These are phyloP conservation scores for Limnephilus lunatus DNA, from an alignment of 2,888 invertebrate species.

Conservation along the genomic window DNA sequence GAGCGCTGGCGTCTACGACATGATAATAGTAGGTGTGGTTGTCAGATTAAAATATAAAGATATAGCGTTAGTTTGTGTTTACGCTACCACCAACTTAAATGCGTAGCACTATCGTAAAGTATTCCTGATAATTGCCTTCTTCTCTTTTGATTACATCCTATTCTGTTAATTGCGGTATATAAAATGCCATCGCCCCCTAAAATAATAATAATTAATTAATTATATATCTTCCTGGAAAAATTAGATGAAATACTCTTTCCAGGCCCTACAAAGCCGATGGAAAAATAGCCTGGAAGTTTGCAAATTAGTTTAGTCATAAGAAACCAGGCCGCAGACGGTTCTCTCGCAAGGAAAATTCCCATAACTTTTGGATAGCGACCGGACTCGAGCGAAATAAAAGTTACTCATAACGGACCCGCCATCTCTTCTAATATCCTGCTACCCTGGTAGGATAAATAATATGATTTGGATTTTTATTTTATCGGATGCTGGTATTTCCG, in stretches of 20 bases:
- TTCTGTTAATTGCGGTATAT: background rate
- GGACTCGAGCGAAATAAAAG: background rate
- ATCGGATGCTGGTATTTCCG: background rate
- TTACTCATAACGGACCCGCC: background rate
- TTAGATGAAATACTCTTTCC: slow-evolving; percentile 1
- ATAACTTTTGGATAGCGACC: background rate
- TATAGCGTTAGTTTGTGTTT: no score
- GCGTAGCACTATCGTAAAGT: no score
- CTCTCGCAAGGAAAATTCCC: background rate
- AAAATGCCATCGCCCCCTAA: background rate
- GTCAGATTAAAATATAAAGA: no score
- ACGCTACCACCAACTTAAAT: no score
- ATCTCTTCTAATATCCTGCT: background rate
- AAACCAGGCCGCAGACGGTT: background rate
- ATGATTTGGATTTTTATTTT: background rate
- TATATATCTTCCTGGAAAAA: background rate
- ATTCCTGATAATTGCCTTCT: no score
- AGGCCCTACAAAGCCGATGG: background rate
- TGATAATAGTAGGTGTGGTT: no score
- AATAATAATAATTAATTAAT: background rate
- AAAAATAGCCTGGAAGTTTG: background rate
- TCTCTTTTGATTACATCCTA: background rate
- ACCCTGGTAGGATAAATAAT: background rate
- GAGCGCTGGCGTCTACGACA: no score
- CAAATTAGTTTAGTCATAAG: slow-evolving; percentile 28